phyloP scores from a whole-genome alignment of 2,888 invertebrate genomes.

The Phorcus lineatus region DNA sequence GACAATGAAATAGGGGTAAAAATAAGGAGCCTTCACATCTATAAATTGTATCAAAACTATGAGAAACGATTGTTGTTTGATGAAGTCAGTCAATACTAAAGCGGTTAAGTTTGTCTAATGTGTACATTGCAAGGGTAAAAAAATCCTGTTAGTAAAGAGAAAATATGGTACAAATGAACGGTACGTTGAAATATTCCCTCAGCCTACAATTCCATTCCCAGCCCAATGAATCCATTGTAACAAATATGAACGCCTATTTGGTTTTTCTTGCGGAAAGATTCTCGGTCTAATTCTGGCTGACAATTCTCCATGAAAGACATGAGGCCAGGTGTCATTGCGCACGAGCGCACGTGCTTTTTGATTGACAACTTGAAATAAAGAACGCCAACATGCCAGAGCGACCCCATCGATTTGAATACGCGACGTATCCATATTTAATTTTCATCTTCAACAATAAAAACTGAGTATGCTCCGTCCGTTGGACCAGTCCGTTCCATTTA shows the following conservation, averaged over 20 bases:
- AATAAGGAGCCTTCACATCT: too few species aligned
- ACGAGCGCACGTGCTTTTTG: background rate
- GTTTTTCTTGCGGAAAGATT: background rate
- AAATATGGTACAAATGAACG: too few species aligned
- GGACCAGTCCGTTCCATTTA: background rate
- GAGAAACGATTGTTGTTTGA: too few species aligned
- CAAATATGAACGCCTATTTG: background rate
- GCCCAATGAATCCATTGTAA: background rate
- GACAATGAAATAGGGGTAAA: too few species aligned
- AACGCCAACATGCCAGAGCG: background rate
- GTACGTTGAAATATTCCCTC: background rate
- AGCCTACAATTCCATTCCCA: background rate
- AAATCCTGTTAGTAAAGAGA: too few species aligned
- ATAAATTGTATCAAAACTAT: too few species aligned
- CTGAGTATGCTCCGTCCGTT: background rate
- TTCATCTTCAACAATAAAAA: constrained; percentile 2
- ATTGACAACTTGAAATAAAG: constrained; percentile 8
- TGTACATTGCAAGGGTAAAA: too few species aligned
- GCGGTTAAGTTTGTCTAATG: too few species aligned
- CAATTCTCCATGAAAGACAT: background rate
- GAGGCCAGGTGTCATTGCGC: background rate
- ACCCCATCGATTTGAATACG: background rate
- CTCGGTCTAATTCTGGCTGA: background rate
- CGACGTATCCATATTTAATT: constrained; percentile 10
- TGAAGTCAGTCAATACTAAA: too few species aligned